Conservation (phyloP, 2,113 vertebrate genomes). For the Neopipo cinnamomea region DNA sequence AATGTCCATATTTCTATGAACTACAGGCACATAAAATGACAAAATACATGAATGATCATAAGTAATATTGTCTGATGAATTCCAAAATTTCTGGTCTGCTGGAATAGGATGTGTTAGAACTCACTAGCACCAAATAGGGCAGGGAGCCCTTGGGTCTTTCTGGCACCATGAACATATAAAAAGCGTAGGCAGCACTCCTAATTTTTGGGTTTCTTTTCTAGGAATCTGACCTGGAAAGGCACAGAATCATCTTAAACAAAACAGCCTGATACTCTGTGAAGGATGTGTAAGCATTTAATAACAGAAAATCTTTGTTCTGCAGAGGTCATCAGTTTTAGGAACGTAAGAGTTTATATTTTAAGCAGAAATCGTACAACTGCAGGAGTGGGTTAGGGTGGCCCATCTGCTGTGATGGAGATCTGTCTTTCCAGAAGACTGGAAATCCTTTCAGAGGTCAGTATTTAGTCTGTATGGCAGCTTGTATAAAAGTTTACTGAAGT, state of each 20-base stretch:
- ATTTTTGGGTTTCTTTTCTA: neutral
- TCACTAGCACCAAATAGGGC: neutral
- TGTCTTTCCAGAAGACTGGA: neutral
- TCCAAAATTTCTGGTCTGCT: neutral
- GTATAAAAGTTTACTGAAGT: neutral
- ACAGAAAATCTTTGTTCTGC: neutral
- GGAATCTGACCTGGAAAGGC: neutral
- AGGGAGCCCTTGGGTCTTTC: no score
- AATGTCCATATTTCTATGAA: neutral
- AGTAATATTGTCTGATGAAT: neutral
- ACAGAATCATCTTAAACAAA: neutral
- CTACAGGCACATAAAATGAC: neutral
- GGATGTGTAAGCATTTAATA: neutral
- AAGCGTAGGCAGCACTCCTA: neutral
- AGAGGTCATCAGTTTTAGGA: neutral
- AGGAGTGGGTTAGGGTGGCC: neutral
- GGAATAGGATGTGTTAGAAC: neutral
- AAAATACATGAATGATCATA: neutral
- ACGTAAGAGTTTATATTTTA: neutral
- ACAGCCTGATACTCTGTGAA: neutral
- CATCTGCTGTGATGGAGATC: neutral
- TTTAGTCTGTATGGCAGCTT: neutral
- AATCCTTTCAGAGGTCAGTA: neutral
- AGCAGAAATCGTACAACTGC: neutral
- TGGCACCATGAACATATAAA: accelerated